Percentiles rank a stretch among this genome's conserved stretches.
phyloP scores from a whole-genome alignment of 2,888 invertebrate species.

The Phyto melanocephala region DNA sequence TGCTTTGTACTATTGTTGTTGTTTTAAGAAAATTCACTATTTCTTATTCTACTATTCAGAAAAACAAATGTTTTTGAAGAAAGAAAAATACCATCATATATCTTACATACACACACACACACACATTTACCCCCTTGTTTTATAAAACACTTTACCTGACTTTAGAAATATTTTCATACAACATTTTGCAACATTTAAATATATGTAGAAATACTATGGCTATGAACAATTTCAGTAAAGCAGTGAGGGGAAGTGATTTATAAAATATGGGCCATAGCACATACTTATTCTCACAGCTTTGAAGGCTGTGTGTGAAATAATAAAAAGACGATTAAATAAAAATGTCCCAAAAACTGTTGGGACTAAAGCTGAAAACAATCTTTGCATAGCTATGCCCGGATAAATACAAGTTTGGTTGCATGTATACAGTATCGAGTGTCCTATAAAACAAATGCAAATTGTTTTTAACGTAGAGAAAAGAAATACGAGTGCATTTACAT shows the following conservation, averaged over 20 bases:
- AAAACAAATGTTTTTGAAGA: constrained; percentile 21
- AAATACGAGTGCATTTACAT: neutral
- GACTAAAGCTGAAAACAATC: neutral
- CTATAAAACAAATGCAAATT: constrained; percentile 61
- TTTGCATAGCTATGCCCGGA: neutral
- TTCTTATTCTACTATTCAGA: neutral
- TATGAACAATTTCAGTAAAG: too few relatives aligned
- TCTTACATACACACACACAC: neutral
- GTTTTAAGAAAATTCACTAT: constrained; percentile 13
- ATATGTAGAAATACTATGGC: too few relatives aligned
- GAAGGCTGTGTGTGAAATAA: too few relatives aligned
- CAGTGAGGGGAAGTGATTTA: too few relatives aligned
- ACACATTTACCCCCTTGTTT: neutral
- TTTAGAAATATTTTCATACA: too few relatives aligned
- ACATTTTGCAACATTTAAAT: too few relatives aligned
- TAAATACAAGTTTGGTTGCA: neutral
- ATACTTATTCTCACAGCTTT: too few relatives aligned
- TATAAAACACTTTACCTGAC: neutral
- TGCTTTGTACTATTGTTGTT: constrained; percentile 10
- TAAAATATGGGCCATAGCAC: too few relatives aligned
- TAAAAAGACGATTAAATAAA: too few relatives aligned
- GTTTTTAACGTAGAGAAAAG: constrained; percentile 17
- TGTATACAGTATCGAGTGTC: constrained; percentile 1
- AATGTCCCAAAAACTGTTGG: too few relatives aligned
- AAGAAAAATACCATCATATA: constrained; percentile 2